Base-by-base conservation (phyloP, 2,797 vertebrate species). In the Sus cebifrons region DNA sequence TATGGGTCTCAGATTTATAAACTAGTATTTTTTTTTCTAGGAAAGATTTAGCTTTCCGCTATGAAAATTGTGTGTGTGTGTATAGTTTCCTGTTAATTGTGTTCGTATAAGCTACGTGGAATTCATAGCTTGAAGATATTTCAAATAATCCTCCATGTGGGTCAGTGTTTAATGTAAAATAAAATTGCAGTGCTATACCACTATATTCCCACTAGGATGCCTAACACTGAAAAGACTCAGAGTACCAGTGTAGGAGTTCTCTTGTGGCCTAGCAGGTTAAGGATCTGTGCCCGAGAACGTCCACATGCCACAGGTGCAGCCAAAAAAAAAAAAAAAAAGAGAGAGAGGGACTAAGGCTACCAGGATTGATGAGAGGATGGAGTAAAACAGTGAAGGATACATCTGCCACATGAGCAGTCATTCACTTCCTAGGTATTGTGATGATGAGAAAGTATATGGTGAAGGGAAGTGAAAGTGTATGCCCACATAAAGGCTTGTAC, bases 71-170 rank as follows among this genome's bases (percentile, higher is more conserved):
- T 32, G 20, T 58, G 11, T 29, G 5, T 29, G 5, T 21, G 2
- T 83, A 5, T n/a, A 60, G 44, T 36, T 92, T 96, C 52, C 52
- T 93, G 52, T 94, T 96, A 86, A 87, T 91, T 79, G 25, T 97
- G 68, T 92, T 83, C 58, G 15, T 74, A n/a, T 96, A 89, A 79
- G 49, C 81, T 91, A 91, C 54, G 58, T 92, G 64, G 27, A 95
- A 96, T 85, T 96, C 49, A 73, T 92, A 94, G 27, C 89, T 94
- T 74, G 92, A 96, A 96, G 62, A 78, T 52, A 75, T 4, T 88
- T 96, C 58, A 93, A 96, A 82, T 93, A 91, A 94, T 86, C 70
- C 40, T 89, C 18, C 29, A 62, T 58, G 6, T 88, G 67, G 65
- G 62, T 79, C 70, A 81, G 32, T 96, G 44, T 86, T 96, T 86